A percentile compares a stretch with the other conserved stretches of the same genome.
Conservation (phyloP, 2,888 invertebrate genomes). For the Copidosoma aretas region DNA sequence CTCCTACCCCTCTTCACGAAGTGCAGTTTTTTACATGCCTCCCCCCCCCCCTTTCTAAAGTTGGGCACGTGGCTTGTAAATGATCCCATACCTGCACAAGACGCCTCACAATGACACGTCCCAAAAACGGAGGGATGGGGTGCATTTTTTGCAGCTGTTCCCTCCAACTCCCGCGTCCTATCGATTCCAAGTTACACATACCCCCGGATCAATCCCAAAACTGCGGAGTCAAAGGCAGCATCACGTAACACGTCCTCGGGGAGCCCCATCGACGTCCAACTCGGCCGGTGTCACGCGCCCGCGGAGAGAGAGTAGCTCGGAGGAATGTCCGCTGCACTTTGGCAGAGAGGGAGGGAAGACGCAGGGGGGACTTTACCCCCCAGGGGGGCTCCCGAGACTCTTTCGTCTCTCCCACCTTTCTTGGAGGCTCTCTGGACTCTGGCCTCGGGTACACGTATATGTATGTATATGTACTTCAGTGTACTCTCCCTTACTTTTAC, state of each 20-base stretch:
- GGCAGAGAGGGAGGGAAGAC: no score
- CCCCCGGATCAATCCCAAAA: neutral
- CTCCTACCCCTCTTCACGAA: no score
- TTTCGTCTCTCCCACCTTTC: neutral
- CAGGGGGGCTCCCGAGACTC: neutral
- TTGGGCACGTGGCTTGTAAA: no score
- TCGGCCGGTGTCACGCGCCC: neutral
- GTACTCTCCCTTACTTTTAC: neutral
- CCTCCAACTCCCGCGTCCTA: no score
- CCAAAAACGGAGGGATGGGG: conserved; percentile 15
- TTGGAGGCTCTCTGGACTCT: neutral
- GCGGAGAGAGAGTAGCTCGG: neutral
- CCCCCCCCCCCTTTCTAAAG: no score
- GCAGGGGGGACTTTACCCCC: neutral
- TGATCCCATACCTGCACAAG: conserved; percentile 28
- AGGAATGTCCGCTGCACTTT: conserved; percentile 27
- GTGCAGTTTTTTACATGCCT: no score
- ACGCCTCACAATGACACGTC: conserved; percentile 30
- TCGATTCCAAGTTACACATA: neutral
- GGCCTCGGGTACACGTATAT: neutral
- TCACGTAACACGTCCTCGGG: neutral
- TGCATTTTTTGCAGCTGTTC: conserved; percentile 21
- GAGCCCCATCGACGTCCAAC: neutral
- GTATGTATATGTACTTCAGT: no score
- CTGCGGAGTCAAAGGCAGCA: neutral